Evolutionary conservation across 2,888 invertebrate genomes (phyloP), one percentile per base, ranked within the genome.

Genomic region (Melieria crassipennis): DNA sequence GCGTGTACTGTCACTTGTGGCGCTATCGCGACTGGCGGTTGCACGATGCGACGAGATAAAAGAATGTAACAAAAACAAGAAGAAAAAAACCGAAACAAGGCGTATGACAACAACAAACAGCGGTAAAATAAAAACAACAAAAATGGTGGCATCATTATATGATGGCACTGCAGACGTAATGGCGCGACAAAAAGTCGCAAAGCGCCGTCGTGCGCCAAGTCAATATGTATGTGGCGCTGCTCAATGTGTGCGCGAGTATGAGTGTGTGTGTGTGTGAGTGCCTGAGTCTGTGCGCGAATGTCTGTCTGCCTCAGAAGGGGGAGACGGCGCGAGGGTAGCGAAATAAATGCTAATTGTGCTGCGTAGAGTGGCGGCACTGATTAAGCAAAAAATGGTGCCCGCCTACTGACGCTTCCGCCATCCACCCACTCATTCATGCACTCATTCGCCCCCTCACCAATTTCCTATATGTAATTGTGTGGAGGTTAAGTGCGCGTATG

Each of bases 131-230:
- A 30, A 30, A 30, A 30, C 30, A 30, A 16, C 47, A 66, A 50
- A 66, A 58, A 58, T 66, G 42, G 13, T 43, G 42, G 60, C 69
- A 69, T 69, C 69, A 69, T 63, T 56, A 65, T 56, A 65, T 70
- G 65, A 70, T 65, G 60, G 61, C 65, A 65, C 55, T 61, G 61
- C 42, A 74, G 74, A 74, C 74, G 72, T 52, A 72, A 74, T 69
- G 74, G 74, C 74, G 74, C 74, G 74, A 70, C 74, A 70, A 61
- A 62, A 72, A 70, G 74, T 72, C 74, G 69, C 70, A 69, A 68
- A 43, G 42, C 42, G 61, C 30, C 47, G 46, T 56, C 46, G 16
- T 46, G 47, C n/a, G 46, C 46, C 55, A 43, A 56, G 52, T 7
- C 65, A 60, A 60, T 11, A 11, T 48, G 65, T 47, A 56, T 65